Base-by-base conservation (phyloP, 2,113 vertebrate genomes). In the Caracal caracal region DNA sequence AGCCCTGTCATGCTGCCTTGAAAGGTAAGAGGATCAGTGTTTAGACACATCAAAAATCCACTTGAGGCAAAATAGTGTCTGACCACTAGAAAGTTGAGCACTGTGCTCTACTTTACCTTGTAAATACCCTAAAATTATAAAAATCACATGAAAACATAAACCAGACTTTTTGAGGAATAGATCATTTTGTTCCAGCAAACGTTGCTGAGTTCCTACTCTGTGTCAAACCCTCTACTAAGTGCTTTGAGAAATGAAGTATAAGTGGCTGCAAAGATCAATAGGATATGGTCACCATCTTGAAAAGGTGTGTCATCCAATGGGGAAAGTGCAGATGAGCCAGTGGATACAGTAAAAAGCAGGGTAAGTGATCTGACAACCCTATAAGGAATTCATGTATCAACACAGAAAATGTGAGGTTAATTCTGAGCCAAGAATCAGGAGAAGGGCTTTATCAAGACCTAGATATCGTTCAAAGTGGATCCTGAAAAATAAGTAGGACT, bases 71-170 rank as follows among this genome's bases (percentile, higher is more conserved):
- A 75, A 3, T n/a, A 71, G 33, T 16, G 8, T 24, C 2, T 56
- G 24, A 61, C 22, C 10, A 63, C 12, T 24, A 79, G 66, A 88
- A 88, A 37, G 10, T 0, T 40, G 16, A 49, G 17, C 17, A 51
- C 4, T 92, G 3, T 30, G 35, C 26, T 97, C 53, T 92, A n/a
- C 10, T 83, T 90, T 92, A 65, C 71, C 53, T 56, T 81, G 30
- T 16, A 78, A 65, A 86, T 83, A 43, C 61, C 59, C 88, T 37
- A 70, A 73, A 56, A 85, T 90, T 61, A 76, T 79, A 47, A 88
- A 93, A 71, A 96, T 84, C 24, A 35, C 26, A 56, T n/a, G 35
- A 65, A 94, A 84, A 68, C 24, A 33, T 9, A 94, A 93, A 40
- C 16, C 53, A 66, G 53, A 43, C 8, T n/a, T 40, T 82, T 75